Evolutionary conservation across 2,113 vertebrate species (phyloP), one percentile per base, ranked within the genome.

Genomic region (Passer domesticus): DNA sequence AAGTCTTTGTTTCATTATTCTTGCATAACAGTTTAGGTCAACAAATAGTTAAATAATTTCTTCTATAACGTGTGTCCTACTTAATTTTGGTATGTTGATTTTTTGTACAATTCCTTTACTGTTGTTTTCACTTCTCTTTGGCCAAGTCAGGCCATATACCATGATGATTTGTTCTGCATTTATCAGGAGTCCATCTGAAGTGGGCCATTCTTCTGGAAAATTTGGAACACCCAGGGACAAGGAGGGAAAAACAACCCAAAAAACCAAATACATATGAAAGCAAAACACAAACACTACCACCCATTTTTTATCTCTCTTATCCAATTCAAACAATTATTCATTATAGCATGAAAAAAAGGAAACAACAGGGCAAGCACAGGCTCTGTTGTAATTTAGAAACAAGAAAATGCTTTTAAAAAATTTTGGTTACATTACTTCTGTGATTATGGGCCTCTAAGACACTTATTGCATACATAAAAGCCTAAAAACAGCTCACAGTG

Each of bases 141-240:
- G 12, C 39, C 27, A 58, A 56, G 18, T 53, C 23, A 39, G 8
- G 8, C 49, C 30, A 78, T 44, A 31, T 60, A 35, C 28, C 16
- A 20, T 25, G 23, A 82, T 70, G 9, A 23, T 23, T 69, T 67
- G 5, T 55, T 92, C 39, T 85, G 5, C 10, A 66, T 90, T 63
- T 31, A 5, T 31, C 37, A 59, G 14, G 7, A 76, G 13, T 4
- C 3, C 25, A 47, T 59, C 8, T 59, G 30, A 83, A 83, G 30
- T 47, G 7, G 4, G 2, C 4, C 4, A 3, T 30, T 83, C 68
- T 76, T 55, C 58, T 89, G 20, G 8, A 83, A 46, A 68, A 33
- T 3, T 3, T 59, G 24, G 10, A 50, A 24, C 6, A 41, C 4
- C 14, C 11, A 13, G 10, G 2, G 24, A 1, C 1, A 9, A 25